phyloP scores from a whole-genome alignment of 2,888 invertebrate genomes.

The Synanthedon andrenaeformis region DNA sequence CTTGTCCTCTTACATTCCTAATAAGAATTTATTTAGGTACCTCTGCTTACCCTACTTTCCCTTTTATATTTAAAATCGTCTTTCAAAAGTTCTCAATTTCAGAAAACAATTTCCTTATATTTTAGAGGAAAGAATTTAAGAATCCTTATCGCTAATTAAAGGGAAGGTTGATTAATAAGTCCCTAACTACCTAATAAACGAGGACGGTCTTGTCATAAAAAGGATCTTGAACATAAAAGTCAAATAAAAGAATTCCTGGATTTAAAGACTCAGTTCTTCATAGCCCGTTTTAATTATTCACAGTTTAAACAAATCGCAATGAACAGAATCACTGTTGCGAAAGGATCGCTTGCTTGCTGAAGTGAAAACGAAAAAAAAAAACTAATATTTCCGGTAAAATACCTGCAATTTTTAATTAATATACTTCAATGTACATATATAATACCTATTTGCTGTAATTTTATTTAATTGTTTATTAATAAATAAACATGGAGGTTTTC shows the following conservation, averaged over 20 bases:
- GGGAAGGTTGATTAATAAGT: constrained; percentile 55
- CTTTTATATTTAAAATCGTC: constrained; percentile 10
- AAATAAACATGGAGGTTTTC: too few species aligned
- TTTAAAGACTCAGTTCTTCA: constrained; percentile 55
- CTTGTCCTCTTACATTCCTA: constrained; percentile 18
- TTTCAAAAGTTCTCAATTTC: neutral
- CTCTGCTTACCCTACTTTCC: constrained; percentile 2
- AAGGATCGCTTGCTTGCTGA: constrained; percentile 23
- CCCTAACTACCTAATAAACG: constrained; percentile 55
- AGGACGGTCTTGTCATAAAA: constrained; percentile 48
- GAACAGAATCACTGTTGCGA: constrained; percentile 33
- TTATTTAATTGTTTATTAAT: too few species aligned
- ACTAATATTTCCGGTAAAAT: constrained; percentile 3
- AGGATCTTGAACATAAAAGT: constrained; percentile 35
- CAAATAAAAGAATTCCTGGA: constrained; percentile 41
- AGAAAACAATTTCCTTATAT: constrained; percentile 22
- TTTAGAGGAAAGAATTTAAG: constrained; percentile 28
- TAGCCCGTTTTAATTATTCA: constrained; percentile 60
- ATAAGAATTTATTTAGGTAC: constrained; percentile 25
- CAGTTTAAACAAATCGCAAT: constrained; percentile 65
- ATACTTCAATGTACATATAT: too few species aligned
- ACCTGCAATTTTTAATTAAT: too few species aligned
- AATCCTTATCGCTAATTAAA: constrained; percentile 45
- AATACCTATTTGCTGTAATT: too few species aligned
- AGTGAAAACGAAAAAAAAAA: constrained; percentile 40